Evolutionary conservation across 2,888 invertebrate species (phyloP).

Genomic region (Pachliopta kotzebuea): DNA sequence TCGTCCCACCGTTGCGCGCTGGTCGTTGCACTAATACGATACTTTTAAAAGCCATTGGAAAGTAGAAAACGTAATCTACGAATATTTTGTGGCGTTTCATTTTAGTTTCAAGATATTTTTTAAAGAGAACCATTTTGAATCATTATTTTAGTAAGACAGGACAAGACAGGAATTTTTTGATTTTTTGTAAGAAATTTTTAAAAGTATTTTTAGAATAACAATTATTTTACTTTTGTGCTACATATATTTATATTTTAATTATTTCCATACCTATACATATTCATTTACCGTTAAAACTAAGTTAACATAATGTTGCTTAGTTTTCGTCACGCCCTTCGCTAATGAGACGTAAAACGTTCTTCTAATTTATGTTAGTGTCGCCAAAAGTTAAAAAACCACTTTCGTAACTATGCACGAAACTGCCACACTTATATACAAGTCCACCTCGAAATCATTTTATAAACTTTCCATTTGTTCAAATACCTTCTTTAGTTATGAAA

Average conservation of each 20-base stretch:
- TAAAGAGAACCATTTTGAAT: not conserved
- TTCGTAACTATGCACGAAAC: slow-evolving; percentile 56
- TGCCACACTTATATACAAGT: slow-evolving; percentile 41
- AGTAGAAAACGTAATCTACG: slow-evolving; percentile 68
- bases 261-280: not conserved
- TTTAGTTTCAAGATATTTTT: slow-evolving; percentile 19
- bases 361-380: slow-evolving; percentile 63
- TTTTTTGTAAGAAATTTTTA: not conserved
- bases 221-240: not conserved
- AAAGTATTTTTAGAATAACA: not conserved
- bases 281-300: not conserved
- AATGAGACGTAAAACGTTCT: slow-evolving; percentile 58
- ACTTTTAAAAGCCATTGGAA: slow-evolving; percentile 78
- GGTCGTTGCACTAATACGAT: slow-evolving; percentile 78
- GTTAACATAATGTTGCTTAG: slow-evolving; percentile 35
- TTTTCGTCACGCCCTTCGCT: slow-evolving; percentile 57
- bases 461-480: slow-evolving; percentile 35
- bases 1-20: slow-evolving; percentile 69
- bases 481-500: slow-evolving; percentile 32
- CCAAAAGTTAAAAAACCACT: slow-evolving; percentile 64
- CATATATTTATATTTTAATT: not conserved
- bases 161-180: not conserved
- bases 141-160: not conserved
- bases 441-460: slow-evolving; percentile 34
- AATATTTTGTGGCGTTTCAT: slow-evolving; percentile 46